Evolutionary conservation across 2,797 vertebrate species (phyloP).

Genomic region (Esox lucius): DNA sequence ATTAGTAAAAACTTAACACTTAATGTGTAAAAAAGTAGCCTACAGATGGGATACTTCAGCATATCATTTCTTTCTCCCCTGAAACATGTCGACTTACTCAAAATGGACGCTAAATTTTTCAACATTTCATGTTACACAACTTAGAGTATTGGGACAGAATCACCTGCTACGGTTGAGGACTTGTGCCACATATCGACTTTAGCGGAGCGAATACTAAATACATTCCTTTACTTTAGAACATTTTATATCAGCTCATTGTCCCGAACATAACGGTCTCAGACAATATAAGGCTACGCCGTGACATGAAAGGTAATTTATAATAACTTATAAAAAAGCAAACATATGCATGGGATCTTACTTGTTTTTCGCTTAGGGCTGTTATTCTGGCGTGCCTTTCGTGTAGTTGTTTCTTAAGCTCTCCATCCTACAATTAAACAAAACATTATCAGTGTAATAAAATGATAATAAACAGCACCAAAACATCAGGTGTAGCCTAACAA

Average conservation of each 20-base stretch:
- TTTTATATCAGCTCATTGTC: slow-evolving; percentile 25
- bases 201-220: background rate
- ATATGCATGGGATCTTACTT: slow-evolving; percentile 70
- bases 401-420: slow-evolving; percentile 83
- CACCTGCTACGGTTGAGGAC: slow-evolving; percentile 8
- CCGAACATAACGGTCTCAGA: slow-evolving; percentile 14
- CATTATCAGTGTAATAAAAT: slow-evolving; percentile 27
- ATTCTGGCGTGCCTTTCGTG: slow-evolving; percentile 80
- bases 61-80: slow-evolving; percentile 72
- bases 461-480: slow-evolving; percentile 23
- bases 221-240: slow-evolving; percentile 30
- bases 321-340: slow-evolving; percentile 12
- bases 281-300: slow-evolving; percentile 23
- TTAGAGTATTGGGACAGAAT: slow-evolving; percentile 49
- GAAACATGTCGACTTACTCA: slow-evolving; percentile 93
- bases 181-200: background rate
- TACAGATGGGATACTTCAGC: slow-evolving; percentile 40
- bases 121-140: slow-evolving; percentile 69
- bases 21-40: slow-evolving; percentile 31
- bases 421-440: slow-evolving; percentile 77
- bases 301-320: background rate
- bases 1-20: slow-evolving; percentile 22
- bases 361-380: slow-evolving; percentile 82
- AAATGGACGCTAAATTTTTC: slow-evolving; percentile 89
- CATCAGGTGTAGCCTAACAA: slow-evolving; percentile 19